phyloP scores from a whole-genome alignment of 2,797 vertebrate genomes.

The Catostomus latipinnis region DNA sequence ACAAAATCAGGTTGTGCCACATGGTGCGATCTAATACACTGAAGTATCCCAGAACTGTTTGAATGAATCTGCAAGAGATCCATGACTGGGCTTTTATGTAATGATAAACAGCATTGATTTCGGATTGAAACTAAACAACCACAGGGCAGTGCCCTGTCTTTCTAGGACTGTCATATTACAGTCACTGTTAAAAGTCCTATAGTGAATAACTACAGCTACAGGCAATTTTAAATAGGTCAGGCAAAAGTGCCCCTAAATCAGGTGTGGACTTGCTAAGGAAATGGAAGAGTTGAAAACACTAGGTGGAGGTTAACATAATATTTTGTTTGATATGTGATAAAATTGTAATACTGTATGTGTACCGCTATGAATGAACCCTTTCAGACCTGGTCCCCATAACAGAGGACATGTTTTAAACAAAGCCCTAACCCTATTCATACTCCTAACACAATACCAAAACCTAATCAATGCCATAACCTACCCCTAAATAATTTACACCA shows the following conservation, averaged over 20 bases:
- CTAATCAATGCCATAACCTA: too few species aligned
- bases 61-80: not conserved
- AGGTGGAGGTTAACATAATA: not conserved
- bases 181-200: not conserved
- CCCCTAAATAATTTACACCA: too few species aligned
- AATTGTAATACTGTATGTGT: too few species aligned
- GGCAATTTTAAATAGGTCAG: not conserved
- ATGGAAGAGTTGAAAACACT: not conserved
- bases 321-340: not conserved
- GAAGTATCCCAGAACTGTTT: not conserved
- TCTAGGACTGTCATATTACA: not conserved
- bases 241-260: not conserved
- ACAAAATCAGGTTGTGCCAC: not conserved
- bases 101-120: constrained; percentile 3
- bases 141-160: not conserved
- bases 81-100: not conserved
- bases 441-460: too few species aligned
- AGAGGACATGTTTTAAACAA: too few species aligned
- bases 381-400: not conserved
- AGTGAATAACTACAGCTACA: not conserved
- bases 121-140: constrained; percentile 7
- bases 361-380: not conserved
- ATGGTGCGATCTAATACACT: not conserved
- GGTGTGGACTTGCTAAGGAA: not conserved
- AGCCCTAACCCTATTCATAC: too few species aligned